These are phyloP conservation scores for Aramus guarauna DNA, from an alignment of 2,113 vertebrate species.

Conservation along the genomic window DNA sequence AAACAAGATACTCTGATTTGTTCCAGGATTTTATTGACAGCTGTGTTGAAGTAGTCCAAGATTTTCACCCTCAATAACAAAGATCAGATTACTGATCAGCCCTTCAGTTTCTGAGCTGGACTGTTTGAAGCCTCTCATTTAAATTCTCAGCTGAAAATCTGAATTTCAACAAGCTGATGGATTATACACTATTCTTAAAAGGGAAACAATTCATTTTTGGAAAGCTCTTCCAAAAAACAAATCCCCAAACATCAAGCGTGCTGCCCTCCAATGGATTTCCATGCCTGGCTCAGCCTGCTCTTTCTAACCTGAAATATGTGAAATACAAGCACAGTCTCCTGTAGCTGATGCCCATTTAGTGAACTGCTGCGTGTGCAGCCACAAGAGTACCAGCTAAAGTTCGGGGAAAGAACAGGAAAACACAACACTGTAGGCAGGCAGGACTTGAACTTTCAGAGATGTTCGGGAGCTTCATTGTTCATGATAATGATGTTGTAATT, in stretches of 20 bases:
- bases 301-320: not conserved
- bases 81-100: not conserved
- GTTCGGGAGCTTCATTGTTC: not conserved
- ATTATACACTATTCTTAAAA: not conserved
- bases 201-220: not conserved
- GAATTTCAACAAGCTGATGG: not conserved
- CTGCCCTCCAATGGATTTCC: slow-evolving; percentile 39
- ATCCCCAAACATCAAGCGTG: not conserved
- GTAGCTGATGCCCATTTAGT: not conserved
- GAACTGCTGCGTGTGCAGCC: not conserved
- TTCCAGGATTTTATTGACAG: not conserved
- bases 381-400: not conserved
- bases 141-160: not conserved
- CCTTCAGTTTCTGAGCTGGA: not conserved
- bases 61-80: not conserved
- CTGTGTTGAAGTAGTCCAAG: not conserved
- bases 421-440: not conserved
- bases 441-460: not conserved
- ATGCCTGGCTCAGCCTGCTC: slow-evolving; percentile 1
- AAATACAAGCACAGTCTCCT: not conserved
- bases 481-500: not conserved
- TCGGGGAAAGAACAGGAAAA: not conserved
- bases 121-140: not conserved
- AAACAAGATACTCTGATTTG: not conserved
- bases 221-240: slow-evolving; percentile 14